Evolutionary conservation across 2,888 invertebrate species (phyloP).

Genomic region (Darwinula stevensoni): DNA sequence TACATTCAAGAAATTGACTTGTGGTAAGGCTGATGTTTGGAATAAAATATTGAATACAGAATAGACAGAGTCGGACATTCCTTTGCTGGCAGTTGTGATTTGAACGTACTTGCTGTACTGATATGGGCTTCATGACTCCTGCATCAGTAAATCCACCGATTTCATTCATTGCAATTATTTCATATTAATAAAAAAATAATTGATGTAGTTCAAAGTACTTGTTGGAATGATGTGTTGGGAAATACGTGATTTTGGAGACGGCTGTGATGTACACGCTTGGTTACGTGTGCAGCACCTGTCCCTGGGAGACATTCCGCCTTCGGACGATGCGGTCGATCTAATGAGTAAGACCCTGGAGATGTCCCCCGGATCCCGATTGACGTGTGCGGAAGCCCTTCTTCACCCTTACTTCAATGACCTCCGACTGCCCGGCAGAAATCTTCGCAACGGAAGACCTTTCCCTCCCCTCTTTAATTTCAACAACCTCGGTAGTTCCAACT

Average conservation of each 20-base stretch:
- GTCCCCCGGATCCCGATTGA: not conserved
- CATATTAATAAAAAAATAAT: no score
- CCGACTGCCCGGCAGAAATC: not conserved
- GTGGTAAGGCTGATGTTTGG: no score
- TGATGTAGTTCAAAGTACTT: slow-evolving; percentile 2
- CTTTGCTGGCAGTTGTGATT: no score
- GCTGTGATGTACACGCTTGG: not conserved
- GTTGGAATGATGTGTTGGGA: no score
- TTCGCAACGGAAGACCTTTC: not conserved
- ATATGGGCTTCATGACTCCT: no score
- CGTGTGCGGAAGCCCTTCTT: not conserved
- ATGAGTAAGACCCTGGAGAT: not conserved
- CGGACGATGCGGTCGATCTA: not conserved
- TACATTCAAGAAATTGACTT: no score
- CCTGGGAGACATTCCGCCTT: not conserved
- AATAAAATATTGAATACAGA: no score
- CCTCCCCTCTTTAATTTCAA: not conserved
- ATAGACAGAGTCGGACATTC: no score
- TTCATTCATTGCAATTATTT: no score
- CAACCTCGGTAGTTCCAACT: not conserved
- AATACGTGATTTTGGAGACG: no score
- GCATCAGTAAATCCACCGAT: no score
- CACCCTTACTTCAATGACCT: not conserved
- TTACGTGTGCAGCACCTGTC: not conserved
- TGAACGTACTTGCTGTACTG: no score